Evolutionary conservation across 2,888 invertebrate species (phyloP).

Genomic region (Drosophila fulvimacula): DNA sequence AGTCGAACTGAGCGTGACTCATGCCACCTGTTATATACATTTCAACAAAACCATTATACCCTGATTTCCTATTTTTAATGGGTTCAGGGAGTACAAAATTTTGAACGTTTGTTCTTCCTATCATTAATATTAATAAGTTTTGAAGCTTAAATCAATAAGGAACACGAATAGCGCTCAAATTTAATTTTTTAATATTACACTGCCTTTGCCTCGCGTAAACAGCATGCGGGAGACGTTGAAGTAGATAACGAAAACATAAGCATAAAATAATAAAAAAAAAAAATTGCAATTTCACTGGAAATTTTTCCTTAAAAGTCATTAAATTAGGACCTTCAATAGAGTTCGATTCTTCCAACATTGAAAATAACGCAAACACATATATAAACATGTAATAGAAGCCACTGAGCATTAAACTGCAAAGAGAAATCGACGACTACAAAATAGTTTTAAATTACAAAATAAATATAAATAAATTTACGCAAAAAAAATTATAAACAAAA

Average conservation of each 20-base stretch:
- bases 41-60: no score
- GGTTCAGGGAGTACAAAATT: no score
- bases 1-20: no score
- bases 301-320: neutral
- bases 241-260: constrained; percentile 7
- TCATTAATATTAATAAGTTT: neutral
- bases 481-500: constrained; percentile 35
- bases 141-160: neutral
- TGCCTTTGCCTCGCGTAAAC: neutral
- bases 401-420: constrained; percentile 26
- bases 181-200: neutral
- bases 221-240: constrained; percentile 5
- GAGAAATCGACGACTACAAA: constrained; percentile 15
- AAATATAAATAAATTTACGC: constrained; percentile 27
- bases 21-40: no score
- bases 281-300: neutral
- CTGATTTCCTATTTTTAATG: no score
- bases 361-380: constrained; percentile 11
- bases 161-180: neutral
- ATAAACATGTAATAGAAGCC: constrained; percentile 14
- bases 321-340: neutral
- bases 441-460: constrained; percentile 35
- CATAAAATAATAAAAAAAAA: neutral
- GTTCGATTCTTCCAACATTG: neutral
- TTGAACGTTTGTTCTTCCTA: neutral